phyloP scores from a whole-genome alignment of 2,113 vertebrate genomes.

The Sardina pilchardus region DNA sequence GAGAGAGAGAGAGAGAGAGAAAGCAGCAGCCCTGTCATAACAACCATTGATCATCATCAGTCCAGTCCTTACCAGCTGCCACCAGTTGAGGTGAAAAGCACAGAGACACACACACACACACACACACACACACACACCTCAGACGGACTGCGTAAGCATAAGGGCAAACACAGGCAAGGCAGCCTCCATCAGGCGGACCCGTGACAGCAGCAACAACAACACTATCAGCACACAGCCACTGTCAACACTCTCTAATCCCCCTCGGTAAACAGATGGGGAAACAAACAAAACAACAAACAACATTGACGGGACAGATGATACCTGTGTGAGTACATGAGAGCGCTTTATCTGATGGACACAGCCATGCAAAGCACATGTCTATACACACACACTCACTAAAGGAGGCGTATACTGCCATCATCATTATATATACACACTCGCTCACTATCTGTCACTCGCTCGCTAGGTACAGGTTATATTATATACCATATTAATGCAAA shows the following conservation, averaged over 20 bases:
- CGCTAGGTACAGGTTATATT: not conserved
- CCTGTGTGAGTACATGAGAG: not conserved
- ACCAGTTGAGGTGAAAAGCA: not conserved
- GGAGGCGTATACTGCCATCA: not conserved
- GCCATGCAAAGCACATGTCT: not conserved
- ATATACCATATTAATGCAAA: not conserved
- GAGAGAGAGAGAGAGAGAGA: slow-evolving; percentile 22
- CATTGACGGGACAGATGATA: not conserved
- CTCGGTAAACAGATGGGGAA: slow-evolving; percentile 1
- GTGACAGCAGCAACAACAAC: not conserved
- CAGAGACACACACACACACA: not conserved
- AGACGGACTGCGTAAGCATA: not conserved
- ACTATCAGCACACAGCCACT: not conserved
- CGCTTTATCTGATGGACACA: not conserved
- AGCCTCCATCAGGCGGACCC: not conserved
- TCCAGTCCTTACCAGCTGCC: not conserved
- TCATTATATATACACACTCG: not conserved
- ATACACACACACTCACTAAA: not conserved
- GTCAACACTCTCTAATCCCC: slow-evolving; percentile 1
- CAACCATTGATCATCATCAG: slow-evolving; percentile 17
- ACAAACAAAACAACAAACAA: slow-evolving; percentile 23
- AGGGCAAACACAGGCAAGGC: not conserved
- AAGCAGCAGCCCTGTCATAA: not conserved
- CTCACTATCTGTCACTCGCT: not conserved
- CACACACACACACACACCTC: not conserved